Evolutionary conservation across 2,797 vertebrate species (phyloP).

Genomic region (Coracias cyanogaster): DNA sequence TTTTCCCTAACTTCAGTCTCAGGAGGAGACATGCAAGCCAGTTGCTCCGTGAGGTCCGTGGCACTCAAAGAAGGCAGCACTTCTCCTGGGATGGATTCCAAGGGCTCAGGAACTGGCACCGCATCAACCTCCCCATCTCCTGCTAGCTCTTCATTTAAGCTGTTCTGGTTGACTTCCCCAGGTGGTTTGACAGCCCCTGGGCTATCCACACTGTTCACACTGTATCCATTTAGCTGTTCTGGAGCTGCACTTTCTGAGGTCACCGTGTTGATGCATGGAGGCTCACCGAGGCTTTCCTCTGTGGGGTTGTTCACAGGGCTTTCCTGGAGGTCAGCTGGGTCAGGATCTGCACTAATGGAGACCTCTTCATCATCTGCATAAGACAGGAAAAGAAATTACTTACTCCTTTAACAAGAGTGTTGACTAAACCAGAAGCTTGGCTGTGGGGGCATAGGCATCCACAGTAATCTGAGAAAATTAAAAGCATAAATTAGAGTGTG

Average conservation of each 20-base stretch:
- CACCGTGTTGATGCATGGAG: slow-evolving; percentile 76
- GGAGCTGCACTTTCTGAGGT: slow-evolving; percentile 81
- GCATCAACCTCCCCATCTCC: slow-evolving; percentile 55
- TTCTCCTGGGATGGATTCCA: slow-evolving; percentile 75
- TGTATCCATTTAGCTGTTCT: slow-evolving; percentile 78
- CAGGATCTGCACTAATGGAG: slow-evolving; percentile 86
- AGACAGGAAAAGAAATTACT: slow-evolving; percentile 58
- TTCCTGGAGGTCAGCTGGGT: slow-evolving; percentile 75
- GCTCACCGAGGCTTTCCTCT: slow-evolving; percentile 69
- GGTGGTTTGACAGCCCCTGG: slow-evolving; percentile 42
- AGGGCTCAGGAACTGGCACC: slow-evolving; percentile 60
- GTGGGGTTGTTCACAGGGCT: slow-evolving; percentile 69
- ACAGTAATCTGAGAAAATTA: slow-evolving; percentile 23
- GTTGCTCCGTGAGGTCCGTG: slow-evolving; percentile 64
- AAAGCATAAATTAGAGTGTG: slow-evolving; percentile 17
- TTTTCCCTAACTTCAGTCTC: slow-evolving; percentile 74
- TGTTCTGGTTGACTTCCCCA: slow-evolving; percentile 67
- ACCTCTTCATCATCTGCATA: slow-evolving; percentile 93
- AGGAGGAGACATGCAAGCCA: slow-evolving; percentile 37
- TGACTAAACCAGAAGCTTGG: neutral
- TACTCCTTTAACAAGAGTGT: neutral
- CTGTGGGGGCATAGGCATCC: neutral
- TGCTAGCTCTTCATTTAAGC: slow-evolving; percentile 70
- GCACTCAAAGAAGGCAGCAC: slow-evolving; percentile 48
- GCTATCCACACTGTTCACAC: slow-evolving; percentile 41